phyloP scores from a whole-genome alignment of 1,140 invertebrate genomes.

The Drosophila sechellia region DNA sequence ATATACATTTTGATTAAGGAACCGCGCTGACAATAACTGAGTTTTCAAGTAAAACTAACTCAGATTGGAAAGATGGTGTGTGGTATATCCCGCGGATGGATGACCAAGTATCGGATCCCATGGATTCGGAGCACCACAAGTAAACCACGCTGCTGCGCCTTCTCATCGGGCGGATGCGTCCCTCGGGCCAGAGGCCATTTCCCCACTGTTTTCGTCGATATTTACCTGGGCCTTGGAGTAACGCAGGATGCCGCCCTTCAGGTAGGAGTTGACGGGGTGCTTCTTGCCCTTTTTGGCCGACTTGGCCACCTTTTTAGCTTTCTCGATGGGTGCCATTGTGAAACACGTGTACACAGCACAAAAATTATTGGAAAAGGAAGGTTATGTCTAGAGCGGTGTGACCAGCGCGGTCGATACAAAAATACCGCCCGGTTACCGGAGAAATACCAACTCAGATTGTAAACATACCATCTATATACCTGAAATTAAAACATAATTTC shows the following conservation, averaged over 20 bases:
- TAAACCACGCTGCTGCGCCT: slow-evolving; percentile 23
- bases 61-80: too few species aligned
- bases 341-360: slow-evolving; percentile 85
- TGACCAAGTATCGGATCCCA: not conserved
- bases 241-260: slow-evolving; percentile 81
- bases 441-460: not conserved
- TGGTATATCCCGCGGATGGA: too few species aligned
- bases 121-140: not conserved
- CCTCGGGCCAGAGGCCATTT: slow-evolving; percentile 10
- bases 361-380: slow-evolving; percentile 84
- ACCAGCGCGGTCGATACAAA: not conserved
- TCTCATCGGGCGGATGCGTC: slow-evolving; percentile 29
- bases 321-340: slow-evolving; percentile 84
- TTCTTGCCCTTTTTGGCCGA: slow-evolving; percentile 81
- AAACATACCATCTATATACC: too few species aligned
- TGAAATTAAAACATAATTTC: too few species aligned
- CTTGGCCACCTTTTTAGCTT: slow-evolving; percentile 83
- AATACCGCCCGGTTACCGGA: not conserved
- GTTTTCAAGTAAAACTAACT: not conserved
- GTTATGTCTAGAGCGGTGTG: slow-evolving; percentile 66
- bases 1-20: too few species aligned
- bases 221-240: slow-evolving; percentile 84
- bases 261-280: slow-evolving; percentile 78
- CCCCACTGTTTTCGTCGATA: slow-evolving; percentile 32
- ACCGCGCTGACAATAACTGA: not conserved